Evolutionary conservation across 2,113 vertebrate genomes (phyloP).

Genomic region (Ceuthmochares aereus): DNA sequence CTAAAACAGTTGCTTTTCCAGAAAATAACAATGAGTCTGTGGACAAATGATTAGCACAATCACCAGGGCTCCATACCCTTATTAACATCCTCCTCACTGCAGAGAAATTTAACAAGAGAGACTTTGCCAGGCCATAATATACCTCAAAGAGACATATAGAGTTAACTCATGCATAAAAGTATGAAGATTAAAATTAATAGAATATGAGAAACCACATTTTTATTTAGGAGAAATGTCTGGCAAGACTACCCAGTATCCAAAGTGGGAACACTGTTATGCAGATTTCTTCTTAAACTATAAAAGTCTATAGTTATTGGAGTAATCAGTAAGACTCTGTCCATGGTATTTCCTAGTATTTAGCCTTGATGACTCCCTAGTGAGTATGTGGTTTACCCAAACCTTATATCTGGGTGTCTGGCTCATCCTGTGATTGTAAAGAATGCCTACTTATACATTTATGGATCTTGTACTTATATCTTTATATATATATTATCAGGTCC

Average conservation of each 20-base stretch:
- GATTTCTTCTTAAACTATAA: not conserved
- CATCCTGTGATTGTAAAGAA: not conserved
- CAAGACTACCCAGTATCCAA: not conserved
- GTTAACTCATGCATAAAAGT: not conserved
- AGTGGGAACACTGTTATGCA: not conserved
- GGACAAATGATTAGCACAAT: slow-evolving; percentile 15
- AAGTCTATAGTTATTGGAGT: not conserved
- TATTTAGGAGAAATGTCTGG: not conserved
- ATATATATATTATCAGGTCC: not conserved
- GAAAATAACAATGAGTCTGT: not conserved
- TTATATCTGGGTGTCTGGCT: not conserved
- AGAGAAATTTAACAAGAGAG: not conserved
- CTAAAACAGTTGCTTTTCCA: not conserved
- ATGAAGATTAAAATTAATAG: not conserved
- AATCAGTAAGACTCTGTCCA: not conserved
- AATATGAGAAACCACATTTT: not conserved
- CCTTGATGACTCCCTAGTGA: not conserved
- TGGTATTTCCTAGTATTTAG: not conserved
- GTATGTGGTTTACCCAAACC: not conserved
- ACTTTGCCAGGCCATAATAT: not conserved
- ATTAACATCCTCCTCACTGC: slow-evolving; percentile 8
- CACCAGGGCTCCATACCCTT: not conserved
- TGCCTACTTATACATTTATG: not conserved
- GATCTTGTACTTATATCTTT: not conserved
- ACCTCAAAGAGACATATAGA: slow-evolving; percentile 15